phyloP scores from a whole-genome alignment of 2,888 invertebrate species.

The Drosophila sordidula region DNA sequence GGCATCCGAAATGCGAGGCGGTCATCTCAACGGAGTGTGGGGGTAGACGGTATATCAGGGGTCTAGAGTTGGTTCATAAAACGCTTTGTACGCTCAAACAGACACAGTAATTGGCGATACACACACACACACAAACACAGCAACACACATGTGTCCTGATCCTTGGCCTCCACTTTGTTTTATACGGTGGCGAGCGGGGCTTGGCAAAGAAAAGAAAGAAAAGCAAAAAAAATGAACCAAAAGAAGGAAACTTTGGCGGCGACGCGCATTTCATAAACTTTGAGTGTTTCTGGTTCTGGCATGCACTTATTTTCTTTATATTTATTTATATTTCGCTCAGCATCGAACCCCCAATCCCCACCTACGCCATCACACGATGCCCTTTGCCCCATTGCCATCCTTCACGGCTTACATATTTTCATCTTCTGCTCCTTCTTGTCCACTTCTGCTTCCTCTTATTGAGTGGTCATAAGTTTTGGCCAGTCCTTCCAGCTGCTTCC shows the following conservation, averaged over 20 bases:
- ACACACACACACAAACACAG: constrained; percentile 26
- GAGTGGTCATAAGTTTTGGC: constrained; percentile 70
- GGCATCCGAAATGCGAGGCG: constrained; percentile 63
- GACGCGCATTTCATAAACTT: constrained; percentile 80
- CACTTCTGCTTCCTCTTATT: constrained; percentile 50
- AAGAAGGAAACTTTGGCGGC: constrained; percentile 68
- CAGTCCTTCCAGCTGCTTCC: constrained; percentile 45
- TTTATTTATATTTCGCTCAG: constrained; percentile 76
- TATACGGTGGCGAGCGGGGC: constrained; percentile 15
- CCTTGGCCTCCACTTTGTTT: constrained; percentile 62
- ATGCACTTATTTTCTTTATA: constrained; percentile 75
- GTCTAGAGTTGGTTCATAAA: constrained; percentile 76
- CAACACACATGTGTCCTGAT: constrained; percentile 33
- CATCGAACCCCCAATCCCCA: constrained; percentile 30
- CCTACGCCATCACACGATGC: neutral
- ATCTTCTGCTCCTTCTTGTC: constrained; percentile 18
- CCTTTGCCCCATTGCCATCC: constrained; percentile 29
- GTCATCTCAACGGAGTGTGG: constrained; percentile 19
- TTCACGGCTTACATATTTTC: constrained; percentile 55
- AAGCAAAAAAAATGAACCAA: constrained; percentile 9
- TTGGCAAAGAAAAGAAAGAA: constrained; percentile 7
- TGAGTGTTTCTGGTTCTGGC: constrained; percentile 79
- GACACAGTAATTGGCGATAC: constrained; percentile 82
- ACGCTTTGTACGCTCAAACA: constrained; percentile 81
- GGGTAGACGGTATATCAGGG: constrained; percentile 31